A percentile compares a stretch with the other conserved stretches of the same genome.
Conservation (phyloP, 2,113 vertebrate species). For the Anser cygnoides region DNA sequence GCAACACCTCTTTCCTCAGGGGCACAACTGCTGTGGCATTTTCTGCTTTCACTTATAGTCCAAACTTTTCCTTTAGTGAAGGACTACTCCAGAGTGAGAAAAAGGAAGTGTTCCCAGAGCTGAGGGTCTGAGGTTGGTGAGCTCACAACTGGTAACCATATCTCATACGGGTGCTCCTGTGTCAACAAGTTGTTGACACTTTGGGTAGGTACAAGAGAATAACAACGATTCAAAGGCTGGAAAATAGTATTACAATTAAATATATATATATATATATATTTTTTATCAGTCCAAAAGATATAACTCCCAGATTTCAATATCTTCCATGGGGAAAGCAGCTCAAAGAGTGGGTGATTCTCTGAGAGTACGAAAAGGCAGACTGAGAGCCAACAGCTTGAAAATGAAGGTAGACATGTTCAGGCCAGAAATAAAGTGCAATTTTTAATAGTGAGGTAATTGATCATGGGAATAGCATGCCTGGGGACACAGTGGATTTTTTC, state of each 20-base stretch:
- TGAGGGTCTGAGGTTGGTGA: fast-evolving
- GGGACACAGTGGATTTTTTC: background rate
- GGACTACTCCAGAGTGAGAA: background rate
- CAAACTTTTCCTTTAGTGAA: background rate
- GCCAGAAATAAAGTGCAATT: background rate
- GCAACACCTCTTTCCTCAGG: background rate
- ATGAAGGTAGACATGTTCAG: background rate
- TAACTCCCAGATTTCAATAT: background rate
- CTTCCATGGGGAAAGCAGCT: background rate
- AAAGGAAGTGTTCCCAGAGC: background rate
- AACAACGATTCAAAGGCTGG: background rate
- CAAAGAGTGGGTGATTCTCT: background rate
- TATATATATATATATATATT: background rate
- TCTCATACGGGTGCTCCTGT: background rate
- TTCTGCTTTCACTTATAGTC: background rate
- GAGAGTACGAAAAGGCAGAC: background rate
- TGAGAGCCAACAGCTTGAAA: background rate
- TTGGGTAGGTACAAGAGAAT: background rate
- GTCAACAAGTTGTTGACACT: background rate
- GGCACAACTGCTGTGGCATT: background rate
- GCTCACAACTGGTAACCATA: background rate
- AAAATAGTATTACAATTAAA: background rate
- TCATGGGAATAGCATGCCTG: background rate
- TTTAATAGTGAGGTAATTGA: background rate
- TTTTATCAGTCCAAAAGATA: background rate